Evolutionary conservation across 2,888 invertebrate genomes (phyloP), one percentile per base, ranked within the genome.

Genomic region (Hypsopygia costalis): DNA sequence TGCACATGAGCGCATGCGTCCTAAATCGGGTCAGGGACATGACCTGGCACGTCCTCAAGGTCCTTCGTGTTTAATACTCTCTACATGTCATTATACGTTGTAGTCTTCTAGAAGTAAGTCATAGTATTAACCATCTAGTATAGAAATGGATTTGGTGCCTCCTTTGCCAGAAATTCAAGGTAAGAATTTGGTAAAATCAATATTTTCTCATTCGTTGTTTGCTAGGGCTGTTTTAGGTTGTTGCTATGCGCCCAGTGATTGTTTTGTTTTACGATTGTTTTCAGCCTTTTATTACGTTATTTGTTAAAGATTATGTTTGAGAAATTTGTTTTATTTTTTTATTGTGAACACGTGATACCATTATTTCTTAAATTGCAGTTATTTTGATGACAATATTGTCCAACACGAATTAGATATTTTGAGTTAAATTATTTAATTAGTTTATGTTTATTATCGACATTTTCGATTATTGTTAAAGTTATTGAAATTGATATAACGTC

Each of bases 11-110:
- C 86, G 87, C 87, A 85, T 81, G 86, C 72, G 80, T 47, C 34
- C 34, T 29, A 49, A 85, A 69, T 44, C 74, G 50, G 85, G 87
- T 85, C 87, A 86, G 69, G 87, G 85, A 69, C 81, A 57, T 58
- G 78, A 71, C 77, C 74, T 61, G 74, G 47, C 45, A 39, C 25
- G 38, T 37, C 44, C 36, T 66, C 86, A 88, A 88, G 87, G 87
- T 87, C 83, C 76, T 28, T 52, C 51, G 57, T 83, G 83, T 87
- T 86, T 82, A 67, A 72, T 60, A 47, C 64, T 48, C 51, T 52
- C 55, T 49, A 48, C 38, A 46, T 62, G 66, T 58, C 66, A 68
- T 56, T 70, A 50, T 47, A 53, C 42, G 50, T 16, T 44, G 43
- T 41, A 52, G 44, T 48, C 43, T 48, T 44, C 22, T 11, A 32